These are phyloP conservation scores for Lasioglossum oenotherae DNA, from an alignment of 2,888 invertebrate species.

Conservation along the genomic window DNA sequence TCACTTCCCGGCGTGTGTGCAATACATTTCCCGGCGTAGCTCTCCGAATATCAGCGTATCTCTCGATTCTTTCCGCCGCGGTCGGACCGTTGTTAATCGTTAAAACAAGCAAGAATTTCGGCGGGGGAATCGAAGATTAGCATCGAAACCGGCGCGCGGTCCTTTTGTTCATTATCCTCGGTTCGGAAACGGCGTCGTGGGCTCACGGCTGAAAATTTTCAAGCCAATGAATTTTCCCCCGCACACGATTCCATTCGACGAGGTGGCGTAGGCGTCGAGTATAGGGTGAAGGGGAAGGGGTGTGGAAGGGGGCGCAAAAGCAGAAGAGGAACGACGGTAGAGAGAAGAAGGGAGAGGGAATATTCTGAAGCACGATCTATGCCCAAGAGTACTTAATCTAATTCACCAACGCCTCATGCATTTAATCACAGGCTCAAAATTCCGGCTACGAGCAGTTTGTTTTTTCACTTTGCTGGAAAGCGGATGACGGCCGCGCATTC, in stretches of 20 bases:
- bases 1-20: not conserved
- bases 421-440: constrained; percentile 67
- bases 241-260: constrained; percentile 35
- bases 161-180: constrained; percentile 15
- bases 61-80: not conserved
- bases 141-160: not conserved
- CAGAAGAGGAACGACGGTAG: constrained; percentile 6
- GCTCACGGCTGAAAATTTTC: constrained; percentile 46
- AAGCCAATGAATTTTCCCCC: constrained; percentile 58
- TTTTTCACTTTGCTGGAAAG: constrained; percentile 43
- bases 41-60: not conserved
- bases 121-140: constrained; percentile 3
- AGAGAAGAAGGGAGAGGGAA: constrained; percentile 26
- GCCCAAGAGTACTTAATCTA: constrained; percentile 68
- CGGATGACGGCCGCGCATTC: constrained; percentile 49
- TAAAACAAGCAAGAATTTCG: constrained; percentile 1
- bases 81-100: not conserved
- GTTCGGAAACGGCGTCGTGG: constrained; percentile 1
- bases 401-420: constrained; percentile 65
- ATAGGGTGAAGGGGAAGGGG: not conserved
- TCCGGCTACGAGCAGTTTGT: constrained; percentile 42
- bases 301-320: not conserved
- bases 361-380: constrained; percentile 64
- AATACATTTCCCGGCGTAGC: not conserved
- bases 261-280: constrained; percentile 21